These are phyloP conservation scores for Burhinus oedicnemus DNA, from an alignment of 2,113 vertebrate species.

Conservation along the genomic window DNA sequence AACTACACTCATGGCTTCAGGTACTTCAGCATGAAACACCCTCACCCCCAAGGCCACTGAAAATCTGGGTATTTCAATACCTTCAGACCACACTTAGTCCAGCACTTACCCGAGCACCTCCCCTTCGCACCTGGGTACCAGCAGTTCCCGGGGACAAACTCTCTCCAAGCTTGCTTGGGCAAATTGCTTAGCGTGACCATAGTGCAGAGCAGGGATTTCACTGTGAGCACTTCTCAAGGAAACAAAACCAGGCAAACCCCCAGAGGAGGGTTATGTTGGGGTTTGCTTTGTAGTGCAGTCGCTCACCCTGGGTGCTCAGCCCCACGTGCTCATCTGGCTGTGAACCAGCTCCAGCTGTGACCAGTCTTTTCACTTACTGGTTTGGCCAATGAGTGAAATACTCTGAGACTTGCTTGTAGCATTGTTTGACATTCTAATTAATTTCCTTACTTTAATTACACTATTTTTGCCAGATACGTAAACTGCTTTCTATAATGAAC, in stretches of 20 bases:
- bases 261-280: rapidly evolving
- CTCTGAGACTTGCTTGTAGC: not conserved
- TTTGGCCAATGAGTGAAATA: not conserved
- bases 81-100: rapidly evolving
- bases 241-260: rapidly evolving
- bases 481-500: not conserved
- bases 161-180: too few species aligned
- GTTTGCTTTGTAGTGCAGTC: not conserved
- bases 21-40: rapidly evolving
- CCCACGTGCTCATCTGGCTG: rapidly evolving
- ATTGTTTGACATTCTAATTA: not conserved
- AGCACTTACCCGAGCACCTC: not conserved
- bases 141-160: rapidly evolving
- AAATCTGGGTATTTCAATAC: rapidly evolving
- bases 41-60: not conserved
- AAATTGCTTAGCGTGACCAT: rapidly evolving
- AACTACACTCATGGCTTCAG: not conserved
- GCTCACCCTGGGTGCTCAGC: not conserved
- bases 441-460: not conserved
- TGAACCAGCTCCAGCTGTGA: not conserved
- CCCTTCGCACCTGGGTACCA: rapidly evolving
- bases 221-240: rapidly evolving
- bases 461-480: not conserved
- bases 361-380: not conserved
- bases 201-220: rapidly evolving